Percentiles rank a stretch among this genome's conserved stretches.
Conservation (phyloP, 2,797 vertebrate genomes). For the Gymnocypris eckloni region DNA sequence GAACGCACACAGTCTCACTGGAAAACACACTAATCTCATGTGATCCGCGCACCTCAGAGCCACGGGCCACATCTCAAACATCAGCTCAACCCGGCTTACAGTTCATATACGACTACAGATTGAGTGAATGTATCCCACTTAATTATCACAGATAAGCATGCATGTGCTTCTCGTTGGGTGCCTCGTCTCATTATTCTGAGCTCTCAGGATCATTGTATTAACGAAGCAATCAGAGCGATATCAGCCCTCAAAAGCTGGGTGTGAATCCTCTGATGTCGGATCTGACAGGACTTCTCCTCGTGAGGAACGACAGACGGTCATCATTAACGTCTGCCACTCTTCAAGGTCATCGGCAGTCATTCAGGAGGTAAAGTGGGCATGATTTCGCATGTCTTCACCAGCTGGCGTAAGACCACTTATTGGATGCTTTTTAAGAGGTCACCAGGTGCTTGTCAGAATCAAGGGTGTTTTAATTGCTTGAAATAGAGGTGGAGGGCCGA, state of each 20-base stretch:
- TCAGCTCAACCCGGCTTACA: not conserved
- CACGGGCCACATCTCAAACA: not conserved
- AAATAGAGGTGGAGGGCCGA: not conserved
- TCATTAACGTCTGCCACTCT: slow-evolving; percentile 3
- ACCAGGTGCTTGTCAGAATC: slow-evolving; percentile 10
- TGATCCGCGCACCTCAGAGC: not conserved
- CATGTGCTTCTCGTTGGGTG: not conserved
- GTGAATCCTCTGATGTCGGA: not conserved
- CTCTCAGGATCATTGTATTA: slow-evolving; percentile 12
- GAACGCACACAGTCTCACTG: not conserved
- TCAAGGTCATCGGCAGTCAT: slow-evolving; percentile 39
- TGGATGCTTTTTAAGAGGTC: not conserved
- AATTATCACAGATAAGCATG: slow-evolving; percentile 21
- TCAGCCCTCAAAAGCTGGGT: slow-evolving; percentile 13
- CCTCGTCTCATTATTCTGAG: slow-evolving; percentile 1
- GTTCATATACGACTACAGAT: slow-evolving; percentile 1
- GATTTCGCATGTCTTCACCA: slow-evolving; percentile 13
- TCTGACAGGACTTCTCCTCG: not conserved
- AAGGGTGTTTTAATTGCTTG: slow-evolving; percentile 40
- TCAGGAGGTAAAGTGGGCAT: slow-evolving; percentile 35
- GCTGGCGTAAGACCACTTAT: slow-evolving; percentile 29
- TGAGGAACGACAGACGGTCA: slow-evolving; percentile 46
- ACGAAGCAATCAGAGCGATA: not conserved
- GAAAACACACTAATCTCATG: not conserved
- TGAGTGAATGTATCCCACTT: not conserved